These are phyloP conservation scores for Centroberyx gerrardi DNA, from an alignment of 2,797 vertebrate genomes.

Conservation along the genomic window DNA sequence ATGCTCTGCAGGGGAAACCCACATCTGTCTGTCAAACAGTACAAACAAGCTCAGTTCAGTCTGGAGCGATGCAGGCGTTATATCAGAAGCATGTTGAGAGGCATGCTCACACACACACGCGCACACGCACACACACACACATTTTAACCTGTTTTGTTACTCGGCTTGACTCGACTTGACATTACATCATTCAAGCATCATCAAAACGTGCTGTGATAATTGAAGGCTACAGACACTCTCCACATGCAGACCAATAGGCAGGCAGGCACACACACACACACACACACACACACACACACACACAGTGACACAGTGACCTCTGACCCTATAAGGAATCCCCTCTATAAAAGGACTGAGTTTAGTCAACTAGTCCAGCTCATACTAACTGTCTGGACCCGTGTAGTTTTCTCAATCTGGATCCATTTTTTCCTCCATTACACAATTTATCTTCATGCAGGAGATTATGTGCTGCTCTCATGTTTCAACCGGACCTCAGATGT, in stretches of 20 bases:
- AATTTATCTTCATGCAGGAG: conserved; percentile 70
- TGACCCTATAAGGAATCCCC: conserved; percentile 13
- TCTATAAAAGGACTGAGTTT: conserved; percentile 17
- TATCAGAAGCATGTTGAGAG: background rate
- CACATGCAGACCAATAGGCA: background rate
- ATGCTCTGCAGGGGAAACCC: conserved; percentile 33
- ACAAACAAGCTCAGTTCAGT: conserved; percentile 46
- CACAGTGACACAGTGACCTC: conserved; percentile 21
- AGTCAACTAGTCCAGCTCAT: conserved; percentile 46
- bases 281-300: conserved; percentile 26
- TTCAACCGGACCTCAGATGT: conserved; percentile 68
- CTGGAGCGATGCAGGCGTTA: background rate
- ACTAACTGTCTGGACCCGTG: conserved; percentile 40
- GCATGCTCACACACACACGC: background rate
- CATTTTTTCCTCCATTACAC: conserved; percentile 49
- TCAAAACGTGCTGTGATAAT: conserved; percentile 45
- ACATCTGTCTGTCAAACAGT: conserved; percentile 29
- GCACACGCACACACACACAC: conserved; percentile 5
- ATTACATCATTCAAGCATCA: conserved; percentile 47
- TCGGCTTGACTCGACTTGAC: conserved; percentile 24
- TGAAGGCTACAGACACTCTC: conserved; percentile 15
- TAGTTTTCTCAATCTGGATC: conserved; percentile 55
- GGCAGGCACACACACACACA: conserved; percentile 18
- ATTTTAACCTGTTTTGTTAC: conserved; percentile 37
- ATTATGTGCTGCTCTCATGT: conserved; percentile 69